These are phyloP conservation scores for Prosopocoilus inquinatus DNA, from an alignment of 2,888 invertebrate species.

Conservation along the genomic window DNA sequence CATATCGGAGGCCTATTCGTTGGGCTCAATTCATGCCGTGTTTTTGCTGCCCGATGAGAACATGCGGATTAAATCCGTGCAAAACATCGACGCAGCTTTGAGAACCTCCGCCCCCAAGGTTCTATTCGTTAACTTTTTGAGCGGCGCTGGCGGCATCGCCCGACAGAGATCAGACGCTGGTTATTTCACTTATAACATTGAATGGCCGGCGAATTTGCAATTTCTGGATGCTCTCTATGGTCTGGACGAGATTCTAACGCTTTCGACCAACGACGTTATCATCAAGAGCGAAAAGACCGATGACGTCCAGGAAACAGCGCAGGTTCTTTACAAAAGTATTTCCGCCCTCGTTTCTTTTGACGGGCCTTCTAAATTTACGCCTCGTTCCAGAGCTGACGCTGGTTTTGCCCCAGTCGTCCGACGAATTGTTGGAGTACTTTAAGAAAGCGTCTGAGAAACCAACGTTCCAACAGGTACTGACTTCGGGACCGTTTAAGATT, in stretches of 20 bases:
- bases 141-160: constrained; percentile 39
- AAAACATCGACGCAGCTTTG: constrained; percentile 43
- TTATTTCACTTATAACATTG: constrained; percentile 42
- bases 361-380: neutral
- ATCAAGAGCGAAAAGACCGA: constrained; percentile 41
- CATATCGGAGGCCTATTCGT: constrained; percentile 35
- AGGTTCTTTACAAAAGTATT: constrained; percentile 45
- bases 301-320: constrained; percentile 38
- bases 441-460: constrained; percentile 36
- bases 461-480: constrained; percentile 42
- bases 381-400: constrained; percentile 39
- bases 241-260: constrained; percentile 42
- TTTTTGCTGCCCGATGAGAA: constrained; percentile 39
- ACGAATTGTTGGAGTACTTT: constrained; percentile 36
- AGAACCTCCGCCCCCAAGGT: constrained; percentile 44
- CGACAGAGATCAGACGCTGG: constrained; percentile 40
- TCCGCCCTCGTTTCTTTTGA: neutral
- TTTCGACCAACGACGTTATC: constrained; percentile 36
- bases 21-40: constrained; percentile 41
- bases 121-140: constrained; percentile 42
- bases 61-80: constrained; percentile 41
- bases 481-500: constrained; percentile 43
- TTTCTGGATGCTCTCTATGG: constrained; percentile 38
- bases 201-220: constrained; percentile 38
- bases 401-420: constrained; percentile 39